Percentiles rank a stretch among this genome's conserved stretches.
Conservation (phyloP, 2,113 vertebrate species). For the Cynoglossus semilaevis region DNA sequence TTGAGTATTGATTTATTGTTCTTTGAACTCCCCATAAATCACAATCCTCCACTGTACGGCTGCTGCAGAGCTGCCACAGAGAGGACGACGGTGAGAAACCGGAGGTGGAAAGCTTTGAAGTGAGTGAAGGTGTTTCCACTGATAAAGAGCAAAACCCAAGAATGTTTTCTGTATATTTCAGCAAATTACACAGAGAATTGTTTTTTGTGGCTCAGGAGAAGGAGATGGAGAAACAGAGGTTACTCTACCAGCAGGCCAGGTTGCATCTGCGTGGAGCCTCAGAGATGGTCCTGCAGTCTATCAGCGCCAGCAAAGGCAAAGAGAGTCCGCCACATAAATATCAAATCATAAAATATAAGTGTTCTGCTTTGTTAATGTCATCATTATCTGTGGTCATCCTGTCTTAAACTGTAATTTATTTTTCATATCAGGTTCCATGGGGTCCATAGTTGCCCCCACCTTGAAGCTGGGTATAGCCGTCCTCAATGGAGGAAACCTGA, state of each 20-base stretch:
- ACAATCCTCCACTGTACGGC: not conserved
- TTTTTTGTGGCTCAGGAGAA: constrained; percentile 81
- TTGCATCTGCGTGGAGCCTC: constrained; percentile 88
- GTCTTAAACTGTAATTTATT: constrained; percentile 6
- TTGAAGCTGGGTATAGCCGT: constrained; percentile 91
- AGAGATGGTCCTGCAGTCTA: constrained; percentile 92
- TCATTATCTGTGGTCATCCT: no score
- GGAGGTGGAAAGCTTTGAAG: constrained; percentile 93
- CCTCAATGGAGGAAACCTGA: constrained; percentile 89
- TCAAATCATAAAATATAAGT: no score
- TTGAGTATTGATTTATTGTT: not conserved
- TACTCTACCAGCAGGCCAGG: constrained; percentile 92
- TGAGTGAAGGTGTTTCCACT: constrained; percentile 63
- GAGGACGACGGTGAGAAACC: constrained; percentile 83
- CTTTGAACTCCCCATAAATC: constrained; percentile 1
- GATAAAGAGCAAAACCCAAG: not conserved
- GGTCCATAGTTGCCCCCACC: constrained; percentile 86
- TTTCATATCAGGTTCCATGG: constrained; percentile 76
- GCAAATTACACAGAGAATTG: not conserved
- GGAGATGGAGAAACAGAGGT: constrained; percentile 94
- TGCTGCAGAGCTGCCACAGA: constrained; percentile 86
- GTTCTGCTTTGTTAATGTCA: no score
- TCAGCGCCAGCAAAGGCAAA: constrained; percentile 91
- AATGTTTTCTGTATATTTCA: not conserved
- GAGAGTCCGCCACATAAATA: not conserved